phyloP scores from a whole-genome alignment of 2,888 invertebrate species.

The Monoplex corrugatus region DNA sequence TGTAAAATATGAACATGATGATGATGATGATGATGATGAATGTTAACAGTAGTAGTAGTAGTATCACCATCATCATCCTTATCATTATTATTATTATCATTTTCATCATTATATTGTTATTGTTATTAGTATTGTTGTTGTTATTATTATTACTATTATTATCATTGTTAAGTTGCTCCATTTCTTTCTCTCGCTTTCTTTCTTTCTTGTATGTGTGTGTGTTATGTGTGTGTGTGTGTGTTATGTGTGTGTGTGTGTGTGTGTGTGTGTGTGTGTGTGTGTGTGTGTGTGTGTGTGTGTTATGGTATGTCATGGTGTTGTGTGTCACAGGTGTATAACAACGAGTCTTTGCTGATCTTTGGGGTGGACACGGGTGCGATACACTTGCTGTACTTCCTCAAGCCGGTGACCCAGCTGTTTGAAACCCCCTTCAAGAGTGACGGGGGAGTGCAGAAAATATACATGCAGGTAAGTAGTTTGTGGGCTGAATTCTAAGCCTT shows the following conservation, averaged over 20 bases:
- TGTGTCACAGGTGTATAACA: slow-evolving; percentile 70
- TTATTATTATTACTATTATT: not conserved
- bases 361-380: slow-evolving; percentile 80
- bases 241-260: slow-evolving; percentile 30
- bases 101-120: not conserved
- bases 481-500: too few species aligned
- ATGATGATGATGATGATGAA: too few species aligned
- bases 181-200: not conserved
- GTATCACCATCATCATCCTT: too few species aligned
- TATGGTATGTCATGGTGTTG: not conserved
- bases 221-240: slow-evolving; percentile 27
- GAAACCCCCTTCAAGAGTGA: slow-evolving; percentile 78
- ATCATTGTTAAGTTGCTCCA: not conserved
- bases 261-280: slow-evolving; percentile 3
- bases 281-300: slow-evolving; percentile 19
- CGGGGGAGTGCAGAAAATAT: slow-evolving; percentile 77
- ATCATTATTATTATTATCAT: not conserved
- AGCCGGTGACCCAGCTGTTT: slow-evolving; percentile 78
- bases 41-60: too few species aligned
- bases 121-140: slow-evolving; percentile 3
- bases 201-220: slow-evolving; percentile 10
- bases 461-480: slow-evolving; percentile 75
- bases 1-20: too few species aligned
- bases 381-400: slow-evolving; percentile 76
- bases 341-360: slow-evolving; percentile 75